Conservation (phyloP, 2,797 vertebrate species). For the Labroides dimidiatus region DNA sequence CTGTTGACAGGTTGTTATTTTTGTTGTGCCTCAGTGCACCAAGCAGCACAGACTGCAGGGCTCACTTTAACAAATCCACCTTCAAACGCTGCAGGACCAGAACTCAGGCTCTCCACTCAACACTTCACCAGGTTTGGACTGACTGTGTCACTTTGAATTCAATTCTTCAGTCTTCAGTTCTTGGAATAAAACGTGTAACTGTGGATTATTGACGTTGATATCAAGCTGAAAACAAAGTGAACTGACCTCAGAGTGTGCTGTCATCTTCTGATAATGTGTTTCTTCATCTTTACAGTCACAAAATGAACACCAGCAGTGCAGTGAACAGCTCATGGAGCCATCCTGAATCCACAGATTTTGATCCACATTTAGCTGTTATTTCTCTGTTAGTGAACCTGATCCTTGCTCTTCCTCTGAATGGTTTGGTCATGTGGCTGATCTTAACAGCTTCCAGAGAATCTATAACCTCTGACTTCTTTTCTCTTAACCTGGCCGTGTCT, state of each 20-base stretch:
- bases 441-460: slow-evolving; percentile 2
- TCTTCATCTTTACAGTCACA: slow-evolving; percentile 15
- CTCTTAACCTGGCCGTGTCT: slow-evolving; percentile 35
- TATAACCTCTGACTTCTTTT: slow-evolving; percentile 39
- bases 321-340: not conserved
- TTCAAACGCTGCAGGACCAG: not conserved
- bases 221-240: not conserved
- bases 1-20: not conserved
- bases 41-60: not conserved
- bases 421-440: slow-evolving; percentile 46
- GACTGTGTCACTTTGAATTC: not conserved
- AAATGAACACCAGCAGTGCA: slow-evolving; percentile 19
- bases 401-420: slow-evolving; percentile 37
- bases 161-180: not conserved
- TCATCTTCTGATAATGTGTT: not conserved
- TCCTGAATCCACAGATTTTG: rapidly evolving
- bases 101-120: not conserved
- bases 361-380: not conserved
- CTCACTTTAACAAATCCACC: not conserved
- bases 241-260: not conserved
- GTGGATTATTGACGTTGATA: not conserved
- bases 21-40: not conserved
- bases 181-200: not conserved
- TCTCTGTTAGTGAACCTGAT: not conserved
- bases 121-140: not conserved